Percentiles rank a stretch among this genome's conserved stretches.
Conservation (phyloP, 2,797 vertebrate genomes). For the Coracias cyanogaster region DNA sequence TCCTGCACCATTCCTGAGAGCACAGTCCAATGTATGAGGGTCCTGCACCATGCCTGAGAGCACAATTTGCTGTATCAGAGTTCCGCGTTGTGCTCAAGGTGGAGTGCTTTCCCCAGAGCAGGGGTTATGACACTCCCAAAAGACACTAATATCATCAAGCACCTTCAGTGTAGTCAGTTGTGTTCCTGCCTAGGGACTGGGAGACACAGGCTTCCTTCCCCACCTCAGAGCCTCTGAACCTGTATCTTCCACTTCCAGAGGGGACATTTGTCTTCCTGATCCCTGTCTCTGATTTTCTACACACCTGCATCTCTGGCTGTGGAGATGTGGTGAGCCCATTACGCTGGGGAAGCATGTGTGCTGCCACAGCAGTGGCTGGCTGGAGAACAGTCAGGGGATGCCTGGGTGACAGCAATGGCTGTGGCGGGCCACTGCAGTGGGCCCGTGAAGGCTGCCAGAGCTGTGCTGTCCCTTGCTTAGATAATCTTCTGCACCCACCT, state of each 20-base stretch:
- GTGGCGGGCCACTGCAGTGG: not conserved
- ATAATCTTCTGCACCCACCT: not conserved
- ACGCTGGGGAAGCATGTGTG: not conserved
- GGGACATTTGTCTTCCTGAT: not conserved
- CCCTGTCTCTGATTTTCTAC: not conserved
- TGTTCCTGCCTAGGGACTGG: not conserved
- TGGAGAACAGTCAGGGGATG: not conserved
- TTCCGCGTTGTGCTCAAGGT: fast-evolving
- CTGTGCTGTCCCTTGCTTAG: not conserved
- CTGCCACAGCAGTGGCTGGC: not conserved
- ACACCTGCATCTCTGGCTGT: fast-evolving
- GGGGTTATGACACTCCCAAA: fast-evolving
- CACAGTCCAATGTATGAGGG: fast-evolving
- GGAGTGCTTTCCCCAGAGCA: not conserved
- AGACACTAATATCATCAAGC: fast-evolving
- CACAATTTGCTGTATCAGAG: fast-evolving
- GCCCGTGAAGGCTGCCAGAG: not conserved
- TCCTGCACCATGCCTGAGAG: fast-evolving
- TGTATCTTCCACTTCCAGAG: not conserved
- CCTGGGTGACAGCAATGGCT: not conserved
- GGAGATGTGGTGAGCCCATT: not conserved
- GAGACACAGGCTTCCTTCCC: not conserved
- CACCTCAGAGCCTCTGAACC: not conserved
- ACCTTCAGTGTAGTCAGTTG: not conserved
- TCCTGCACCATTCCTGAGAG: not conserved